Base-by-base conservation (phyloP, 1,140 invertebrate species). In the Battus philenor region DNA sequence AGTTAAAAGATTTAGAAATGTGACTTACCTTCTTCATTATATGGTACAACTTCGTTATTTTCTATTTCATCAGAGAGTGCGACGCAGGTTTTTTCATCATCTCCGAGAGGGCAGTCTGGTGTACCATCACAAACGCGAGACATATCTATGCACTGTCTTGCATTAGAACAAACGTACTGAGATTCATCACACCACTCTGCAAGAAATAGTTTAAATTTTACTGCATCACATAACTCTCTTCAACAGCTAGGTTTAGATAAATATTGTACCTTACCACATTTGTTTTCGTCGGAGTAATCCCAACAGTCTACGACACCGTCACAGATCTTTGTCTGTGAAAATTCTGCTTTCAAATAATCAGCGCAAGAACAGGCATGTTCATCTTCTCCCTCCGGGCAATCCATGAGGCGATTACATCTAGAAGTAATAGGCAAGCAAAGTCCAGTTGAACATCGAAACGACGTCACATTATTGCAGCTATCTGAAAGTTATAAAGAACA, bases 1-100 rank as follows among this genome's bases (percentile, higher is more conserved):
- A n/a, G 9, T 1, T 10, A 2, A n/a, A 4, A 8, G 8, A 44
- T 13, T 41, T 9, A 6, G 18, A 7, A 0, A 10, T 30, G 33
- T 11, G 29, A 26, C 12, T 34, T 72, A 89, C 89, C 90, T 87
- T 89, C 85, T 47, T 89, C 86, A 50, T 88, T 86, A 67, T 91
- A 91, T 3, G 87, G 86, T 54, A 89, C 86, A 6, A 87, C 86
- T 59, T 87, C 85, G 26, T 88, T 88, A 43, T 80, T 66, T 38
- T 86, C 71, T 15, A 86, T 57, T 47, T 86, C 71, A 46, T 80
- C 75, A 2, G 87, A 84, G 8, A 89, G 71, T 2, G 87, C 87
- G 3, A 89, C 90, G 59, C 93, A 94, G 44, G 91, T 90, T 27
- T 89, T 89, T 75, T 96, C 95, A 75, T 97, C 95, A 67, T 95